Evolutionary conservation across 1,140 invertebrate genomes (phyloP).

Genomic region (Anastrepha obliqua): DNA sequence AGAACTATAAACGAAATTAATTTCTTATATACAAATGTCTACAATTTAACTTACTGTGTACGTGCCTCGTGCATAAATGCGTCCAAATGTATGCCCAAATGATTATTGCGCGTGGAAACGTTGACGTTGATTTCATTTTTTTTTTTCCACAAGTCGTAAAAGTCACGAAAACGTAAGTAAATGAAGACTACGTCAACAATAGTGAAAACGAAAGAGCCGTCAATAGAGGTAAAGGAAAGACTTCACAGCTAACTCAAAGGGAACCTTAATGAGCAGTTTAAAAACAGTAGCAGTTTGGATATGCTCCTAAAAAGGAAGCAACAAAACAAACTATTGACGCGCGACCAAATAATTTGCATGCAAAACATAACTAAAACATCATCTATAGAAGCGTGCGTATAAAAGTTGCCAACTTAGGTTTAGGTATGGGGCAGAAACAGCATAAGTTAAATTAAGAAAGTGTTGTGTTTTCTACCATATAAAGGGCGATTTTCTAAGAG

Average conservation of each 20-base stretch:
- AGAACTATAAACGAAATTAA: conserved; percentile 20
- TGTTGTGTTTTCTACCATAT: too few relatives aligned
- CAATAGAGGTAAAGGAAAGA: not conserved
- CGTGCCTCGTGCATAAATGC: not conserved
- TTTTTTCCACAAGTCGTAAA: conserved; percentile 20
- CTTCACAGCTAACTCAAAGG: not conserved
- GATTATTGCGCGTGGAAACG: not conserved
- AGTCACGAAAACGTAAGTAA: conserved; percentile 28
- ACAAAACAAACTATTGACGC: conserved; percentile 44
- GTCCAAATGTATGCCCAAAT: not conserved
- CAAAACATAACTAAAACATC: conserved; percentile 12
- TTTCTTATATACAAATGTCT: not conserved
- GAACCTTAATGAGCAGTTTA: conserved; percentile 14
- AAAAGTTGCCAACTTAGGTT: not conserved
- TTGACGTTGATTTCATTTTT: not conserved
- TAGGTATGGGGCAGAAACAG: too few relatives aligned
- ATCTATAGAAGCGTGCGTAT: not conserved
- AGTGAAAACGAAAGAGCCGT: not conserved
- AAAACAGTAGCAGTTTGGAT: not conserved
- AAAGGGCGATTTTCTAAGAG: too few relatives aligned
- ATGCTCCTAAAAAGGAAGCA: conserved; percentile 4
- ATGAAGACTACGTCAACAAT: conserved; percentile 44
- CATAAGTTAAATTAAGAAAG: too few relatives aligned
- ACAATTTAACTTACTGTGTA: not conserved
- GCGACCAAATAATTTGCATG: conserved; percentile 36